phyloP scores from a whole-genome alignment of 2,113 vertebrate species.

The Lipophrys pholis region DNA sequence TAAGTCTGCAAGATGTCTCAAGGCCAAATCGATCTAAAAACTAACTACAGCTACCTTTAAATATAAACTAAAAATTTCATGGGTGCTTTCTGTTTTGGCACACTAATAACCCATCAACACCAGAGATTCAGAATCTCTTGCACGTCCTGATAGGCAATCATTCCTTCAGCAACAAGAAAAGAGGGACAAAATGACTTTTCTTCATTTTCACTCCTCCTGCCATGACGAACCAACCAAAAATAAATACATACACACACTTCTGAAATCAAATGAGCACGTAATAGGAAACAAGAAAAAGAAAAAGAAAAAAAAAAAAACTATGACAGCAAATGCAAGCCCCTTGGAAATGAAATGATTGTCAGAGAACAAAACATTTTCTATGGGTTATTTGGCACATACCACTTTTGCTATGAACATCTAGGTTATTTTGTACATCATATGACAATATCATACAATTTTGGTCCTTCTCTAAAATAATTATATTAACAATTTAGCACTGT shows the following conservation, averaged over 20 bases:
- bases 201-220: slow-evolving; percentile 74
- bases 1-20: slow-evolving; percentile 66
- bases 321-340: slow-evolving; percentile 80
- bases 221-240: slow-evolving; percentile 80
- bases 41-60: slow-evolving; percentile 76
- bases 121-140: slow-evolving; percentile 78
- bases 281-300: slow-evolving; percentile 59
- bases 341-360: slow-evolving; percentile 91
- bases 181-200: slow-evolving; percentile 66
- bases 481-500: slow-evolving; percentile 92
- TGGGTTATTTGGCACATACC: slow-evolving; percentile 92
- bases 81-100: slow-evolving; percentile 83
- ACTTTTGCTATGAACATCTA: slow-evolving; percentile 85
- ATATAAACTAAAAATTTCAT: slow-evolving; percentile 75
- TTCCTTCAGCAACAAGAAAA: slow-evolving; percentile 77
- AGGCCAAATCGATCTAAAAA: slow-evolving; percentile 68
- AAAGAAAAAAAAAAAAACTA: slow-evolving; percentile 62
- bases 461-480: slow-evolving; percentile 95
- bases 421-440: slow-evolving; percentile 87
- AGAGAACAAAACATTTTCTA: slow-evolving; percentile 79
- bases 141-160: slow-evolving; percentile 50
- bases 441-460: slow-evolving; percentile 90
- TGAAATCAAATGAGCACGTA: slow-evolving; percentile 81
- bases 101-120: slow-evolving; percentile 65
- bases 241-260: slow-evolving; percentile 85